Evolutionary conservation across 2,797 vertebrate genomes (phyloP), one percentile per base, ranked within the genome.

Genomic region (Hafferia zeledoni): DNA sequence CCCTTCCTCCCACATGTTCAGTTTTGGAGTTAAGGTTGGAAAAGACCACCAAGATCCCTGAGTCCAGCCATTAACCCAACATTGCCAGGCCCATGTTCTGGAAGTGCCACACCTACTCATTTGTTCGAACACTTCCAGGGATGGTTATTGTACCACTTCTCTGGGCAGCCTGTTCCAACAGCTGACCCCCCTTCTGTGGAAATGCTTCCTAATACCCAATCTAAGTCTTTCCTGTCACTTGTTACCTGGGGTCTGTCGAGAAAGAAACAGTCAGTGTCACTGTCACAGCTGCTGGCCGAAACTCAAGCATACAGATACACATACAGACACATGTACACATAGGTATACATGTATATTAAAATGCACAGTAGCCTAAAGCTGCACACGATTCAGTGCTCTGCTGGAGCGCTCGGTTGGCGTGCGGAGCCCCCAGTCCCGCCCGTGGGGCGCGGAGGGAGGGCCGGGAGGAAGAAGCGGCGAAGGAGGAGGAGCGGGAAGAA

Each of bases 221-320:
- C 41, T 17, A 37, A 49, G 23, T 27, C 7, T 49, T 69, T 25
- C 10, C 14, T 31, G 17, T 31, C 53, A 9, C 60, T 27, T 53
- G 47, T 13, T 24, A 41, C 47, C 47, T 5, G 39, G 55, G 39
- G 97, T 17, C 33, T 98, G 96, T 70, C 63, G 33, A 86, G 41
- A 52, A 80, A 56, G 11, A 68, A 57, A 25, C 13, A 14, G 11
- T 11, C 5, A 2, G 6, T 3, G 22, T 17, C 57, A 6, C 9
- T 15, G 27, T 23, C 8, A 13, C 20, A 43, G 22, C 41, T 27
- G 35, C 57, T 37, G 57, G 57, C 57, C 5, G 5, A 59, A 37
- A 37, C 17, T 27, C 57, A 27, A 59, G 11, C 11, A 27, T 18
- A 27, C 23, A 37, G 37, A 27, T 18, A 59, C 55, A 18, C 10